These are phyloP conservation scores for Trichechus manatus DNA, from an alignment of 2,113 vertebrate species.

Conservation along the genomic window DNA sequence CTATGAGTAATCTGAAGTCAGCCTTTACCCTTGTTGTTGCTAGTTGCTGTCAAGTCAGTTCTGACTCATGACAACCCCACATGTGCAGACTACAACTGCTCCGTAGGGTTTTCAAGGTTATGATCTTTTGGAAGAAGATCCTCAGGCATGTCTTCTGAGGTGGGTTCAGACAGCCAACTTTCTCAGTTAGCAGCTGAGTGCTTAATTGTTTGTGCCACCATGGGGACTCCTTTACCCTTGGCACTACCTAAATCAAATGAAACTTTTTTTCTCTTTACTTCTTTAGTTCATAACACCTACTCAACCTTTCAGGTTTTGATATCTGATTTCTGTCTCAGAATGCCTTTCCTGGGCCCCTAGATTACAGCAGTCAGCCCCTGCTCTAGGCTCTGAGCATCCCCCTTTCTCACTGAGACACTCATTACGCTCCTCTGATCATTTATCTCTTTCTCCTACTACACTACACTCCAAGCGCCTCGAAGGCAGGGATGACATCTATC, in stretches of 20 bases:
- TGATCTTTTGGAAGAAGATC: no score
- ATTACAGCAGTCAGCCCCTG: no score
- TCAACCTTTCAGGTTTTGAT: not conserved
- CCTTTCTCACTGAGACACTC: not conserved
- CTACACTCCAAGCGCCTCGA: not conserved
- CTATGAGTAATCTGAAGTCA: not conserved
- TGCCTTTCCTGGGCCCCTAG: not conserved
- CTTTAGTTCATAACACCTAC: not conserved
- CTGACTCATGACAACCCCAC: not conserved
- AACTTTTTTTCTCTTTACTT: not conserved
- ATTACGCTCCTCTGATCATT: not conserved
- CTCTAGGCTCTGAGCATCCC: no score
- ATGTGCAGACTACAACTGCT: no score
- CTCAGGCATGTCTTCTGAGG: not conserved
- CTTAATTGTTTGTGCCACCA: no score
- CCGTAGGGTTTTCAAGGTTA: not conserved
- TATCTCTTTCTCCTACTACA: no score
- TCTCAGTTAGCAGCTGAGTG: not conserved
- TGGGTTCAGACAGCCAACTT: not conserved
- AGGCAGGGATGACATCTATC: not conserved
- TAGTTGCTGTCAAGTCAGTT: not conserved
- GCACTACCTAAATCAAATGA: not conserved
- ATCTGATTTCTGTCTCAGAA: not conserved
- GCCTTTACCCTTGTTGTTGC: not conserved
- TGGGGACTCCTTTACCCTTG: not conserved